Conservation (phyloP, 1,140 invertebrate genomes). For the Calephelis virginiensis region DNA sequence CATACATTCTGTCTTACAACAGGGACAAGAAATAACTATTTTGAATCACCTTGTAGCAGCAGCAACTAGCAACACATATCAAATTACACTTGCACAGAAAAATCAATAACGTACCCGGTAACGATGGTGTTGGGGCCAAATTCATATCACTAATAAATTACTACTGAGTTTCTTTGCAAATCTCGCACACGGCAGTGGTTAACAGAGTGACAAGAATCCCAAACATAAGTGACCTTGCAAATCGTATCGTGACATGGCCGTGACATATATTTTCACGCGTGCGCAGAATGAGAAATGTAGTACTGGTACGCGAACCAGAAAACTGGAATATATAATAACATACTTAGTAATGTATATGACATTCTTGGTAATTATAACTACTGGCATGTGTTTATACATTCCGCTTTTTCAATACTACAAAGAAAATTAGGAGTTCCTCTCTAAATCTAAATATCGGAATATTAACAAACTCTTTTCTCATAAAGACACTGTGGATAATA, state of each 20-base stretch:
- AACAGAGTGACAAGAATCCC: slow-evolving; percentile 29
- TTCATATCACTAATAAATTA: slow-evolving; percentile 16
- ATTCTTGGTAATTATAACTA: no score
- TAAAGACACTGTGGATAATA: no score
- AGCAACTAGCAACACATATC: background rate
- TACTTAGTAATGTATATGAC: no score
- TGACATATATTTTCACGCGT: slow-evolving; percentile 64
- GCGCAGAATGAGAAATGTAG: slow-evolving; percentile 32
- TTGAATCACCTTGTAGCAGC: background rate
- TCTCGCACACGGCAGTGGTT: background rate
- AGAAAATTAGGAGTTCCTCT: no score
- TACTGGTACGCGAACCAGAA: background rate
- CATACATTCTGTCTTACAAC: no score
- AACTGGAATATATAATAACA: no score
- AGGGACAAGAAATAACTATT: background rate
- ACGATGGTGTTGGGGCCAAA: slow-evolving; percentile 17
- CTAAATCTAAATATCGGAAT: no score
- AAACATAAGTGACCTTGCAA: slow-evolving; percentile 69
- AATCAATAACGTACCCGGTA: slow-evolving; percentile 24
- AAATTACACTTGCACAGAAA: slow-evolving; percentile 2
- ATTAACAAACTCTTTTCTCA: no score
- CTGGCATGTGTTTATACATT: no score
- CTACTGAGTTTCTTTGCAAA: background rate
- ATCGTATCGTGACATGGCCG: slow-evolving; percentile 49
- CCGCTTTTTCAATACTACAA: no score